Conservation (phyloP, 2,113 vertebrate species). For the Perccottus glenii region DNA sequence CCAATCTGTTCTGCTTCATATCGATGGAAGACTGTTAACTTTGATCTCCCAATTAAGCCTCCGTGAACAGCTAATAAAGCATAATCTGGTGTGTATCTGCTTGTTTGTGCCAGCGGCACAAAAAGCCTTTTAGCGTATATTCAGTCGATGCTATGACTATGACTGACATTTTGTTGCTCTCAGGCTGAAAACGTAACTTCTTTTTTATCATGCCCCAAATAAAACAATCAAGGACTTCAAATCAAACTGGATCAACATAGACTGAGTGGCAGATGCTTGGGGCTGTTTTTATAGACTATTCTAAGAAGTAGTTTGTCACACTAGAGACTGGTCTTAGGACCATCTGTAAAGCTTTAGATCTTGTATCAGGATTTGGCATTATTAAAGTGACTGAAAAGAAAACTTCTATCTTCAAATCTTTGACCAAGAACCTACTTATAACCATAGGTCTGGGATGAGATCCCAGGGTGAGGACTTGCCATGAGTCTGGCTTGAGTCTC, state of each 20-base stretch:
- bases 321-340: too few species aligned
- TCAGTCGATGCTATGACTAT: constrained; percentile 49
- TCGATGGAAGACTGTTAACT: constrained; percentile 67
- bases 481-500: too few species aligned
- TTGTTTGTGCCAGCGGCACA: constrained; percentile 51
- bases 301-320: too few species aligned
- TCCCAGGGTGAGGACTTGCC: too few species aligned
- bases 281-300: constrained; percentile 14
- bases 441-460: too few species aligned
- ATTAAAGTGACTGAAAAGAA: too few species aligned
- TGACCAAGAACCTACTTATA: too few species aligned
- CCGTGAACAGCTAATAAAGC: constrained; percentile 75
- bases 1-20: constrained; percentile 61
- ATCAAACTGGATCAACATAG: constrained; percentile 66
- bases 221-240: constrained; percentile 63
- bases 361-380: too few species aligned
- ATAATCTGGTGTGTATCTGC: constrained; percentile 73
- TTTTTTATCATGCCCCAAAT: constrained; percentile 66
- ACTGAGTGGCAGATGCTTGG: constrained; percentile 63
- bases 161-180: constrained; percentile 66
- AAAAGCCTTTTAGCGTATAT: constrained; percentile 63
- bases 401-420: too few species aligned
- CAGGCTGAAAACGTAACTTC: constrained; percentile 57
- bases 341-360: neutral
- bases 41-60: constrained; percentile 77